Evolutionary conservation across 2,888 invertebrate genomes (phyloP).

Genomic region (Heliconius hortense): DNA sequence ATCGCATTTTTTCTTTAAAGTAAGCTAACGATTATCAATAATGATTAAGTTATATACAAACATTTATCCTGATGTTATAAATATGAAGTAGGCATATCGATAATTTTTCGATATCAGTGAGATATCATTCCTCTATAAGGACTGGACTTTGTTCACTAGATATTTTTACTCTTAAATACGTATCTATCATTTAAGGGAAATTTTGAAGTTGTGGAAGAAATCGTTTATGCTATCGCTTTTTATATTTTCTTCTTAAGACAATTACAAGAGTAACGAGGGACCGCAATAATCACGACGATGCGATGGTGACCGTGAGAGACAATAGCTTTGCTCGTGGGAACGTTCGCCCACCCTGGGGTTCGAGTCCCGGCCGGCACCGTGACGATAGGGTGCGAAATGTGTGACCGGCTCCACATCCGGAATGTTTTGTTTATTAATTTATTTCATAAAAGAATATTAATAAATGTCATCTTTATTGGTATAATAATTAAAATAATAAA

Average conservation of each 20-base stretch:
- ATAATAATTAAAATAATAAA: no score
- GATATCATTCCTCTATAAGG: not conserved
- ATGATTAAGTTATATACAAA: not conserved
- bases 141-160: not conserved
- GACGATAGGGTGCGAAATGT: constrained; percentile 77
- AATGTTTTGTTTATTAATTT: constrained; percentile 58
- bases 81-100: not conserved
- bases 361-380: constrained; percentile 63
- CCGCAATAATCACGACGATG: constrained; percentile 69
- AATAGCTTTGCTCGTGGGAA: constrained; percentile 72
- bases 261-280: constrained; percentile 47
- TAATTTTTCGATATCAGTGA: not conserved
- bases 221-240: constrained; percentile 1
- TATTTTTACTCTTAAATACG: not conserved
- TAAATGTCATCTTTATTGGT: not conserved
- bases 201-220: not conserved
- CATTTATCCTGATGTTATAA: not conserved
- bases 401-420: constrained; percentile 65
- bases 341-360: constrained; percentile 70
- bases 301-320: constrained; percentile 69
- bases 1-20: not conserved
- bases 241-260: constrained; percentile 29
- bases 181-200: no score
- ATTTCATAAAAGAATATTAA: constrained; percentile 17
- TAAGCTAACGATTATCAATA: not conserved